Percentiles rank a stretch among this genome's conserved stretches.
phyloP scores from a whole-genome alignment of 2,113 vertebrate genomes.

The Stegastes partitus region DNA sequence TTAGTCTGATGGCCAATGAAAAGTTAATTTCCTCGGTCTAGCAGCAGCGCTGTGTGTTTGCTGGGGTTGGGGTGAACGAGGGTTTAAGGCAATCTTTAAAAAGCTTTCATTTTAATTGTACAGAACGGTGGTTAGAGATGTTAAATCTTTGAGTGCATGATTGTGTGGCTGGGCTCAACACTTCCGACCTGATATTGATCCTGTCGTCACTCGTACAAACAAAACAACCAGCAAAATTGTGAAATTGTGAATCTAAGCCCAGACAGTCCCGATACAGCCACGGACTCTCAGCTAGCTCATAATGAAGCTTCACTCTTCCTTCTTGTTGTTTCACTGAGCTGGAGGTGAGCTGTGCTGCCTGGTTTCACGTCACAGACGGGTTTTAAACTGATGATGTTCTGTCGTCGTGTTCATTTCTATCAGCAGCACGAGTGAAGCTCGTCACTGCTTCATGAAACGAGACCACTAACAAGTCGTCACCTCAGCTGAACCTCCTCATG shows the following conservation, averaged over 20 bases:
- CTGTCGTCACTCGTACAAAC: not conserved
- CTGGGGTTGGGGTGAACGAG: conserved; percentile 10
- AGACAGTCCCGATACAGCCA: too few species aligned
- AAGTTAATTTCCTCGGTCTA: conserved; percentile 60
- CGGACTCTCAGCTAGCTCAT: too few species aligned
- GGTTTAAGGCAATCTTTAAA: conserved; percentile 24
- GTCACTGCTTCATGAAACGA: too few species aligned
- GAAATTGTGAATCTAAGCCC: not conserved
- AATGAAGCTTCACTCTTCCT: too few species aligned
- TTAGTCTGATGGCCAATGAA: conserved; percentile 68
- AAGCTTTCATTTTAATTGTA: conserved; percentile 16
- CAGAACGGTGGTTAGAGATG: conserved; percentile 27
- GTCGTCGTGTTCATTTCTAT: too few species aligned
- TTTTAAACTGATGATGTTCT: too few species aligned
- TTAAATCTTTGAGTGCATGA: conserved; percentile 4
- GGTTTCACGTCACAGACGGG: too few species aligned
- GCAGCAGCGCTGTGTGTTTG: conserved; percentile 25
- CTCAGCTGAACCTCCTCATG: not conserved
- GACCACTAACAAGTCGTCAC: not conserved
- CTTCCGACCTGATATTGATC: not conserved
- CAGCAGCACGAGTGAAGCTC: too few species aligned
- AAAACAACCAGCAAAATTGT: not conserved
- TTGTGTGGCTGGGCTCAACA: conserved; percentile 3
- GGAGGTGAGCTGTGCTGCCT: too few species aligned
- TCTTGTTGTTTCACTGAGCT: too few species aligned